These are phyloP conservation scores for Mimachlamys varia DNA, from an alignment of 2,888 invertebrate genomes.

Conservation along the genomic window DNA sequence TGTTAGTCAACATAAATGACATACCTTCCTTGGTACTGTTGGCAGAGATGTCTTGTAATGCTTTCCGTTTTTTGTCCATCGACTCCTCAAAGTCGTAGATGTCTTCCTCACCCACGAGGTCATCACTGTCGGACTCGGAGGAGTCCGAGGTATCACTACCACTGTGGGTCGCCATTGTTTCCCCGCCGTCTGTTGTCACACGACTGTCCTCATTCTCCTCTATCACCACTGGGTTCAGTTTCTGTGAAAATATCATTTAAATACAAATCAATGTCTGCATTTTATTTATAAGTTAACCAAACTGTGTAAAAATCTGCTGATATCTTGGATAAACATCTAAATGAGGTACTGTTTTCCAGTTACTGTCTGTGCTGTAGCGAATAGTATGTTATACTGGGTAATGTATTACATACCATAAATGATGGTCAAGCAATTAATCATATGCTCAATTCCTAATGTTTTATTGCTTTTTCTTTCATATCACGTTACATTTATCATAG, in stretches of 20 bases:
- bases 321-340: too few relatives aligned
- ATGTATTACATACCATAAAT: too few relatives aligned
- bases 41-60: constrained; percentile 41
- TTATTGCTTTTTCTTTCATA: too few relatives aligned
- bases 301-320: too few relatives aligned
- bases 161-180: constrained; percentile 37
- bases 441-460: too few relatives aligned
- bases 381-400: too few relatives aligned
- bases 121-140: constrained; percentile 48
- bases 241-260: constrained; percentile 12
- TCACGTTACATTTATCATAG: too few relatives aligned
- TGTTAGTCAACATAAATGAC: neutral
- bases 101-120: constrained; percentile 54
- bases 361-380: too few relatives aligned
- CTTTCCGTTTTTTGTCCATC: constrained; percentile 72
- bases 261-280: too few relatives aligned
- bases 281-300: too few relatives aligned
- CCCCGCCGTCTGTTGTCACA: constrained; percentile 42
- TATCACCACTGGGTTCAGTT: constrained; percentile 31
- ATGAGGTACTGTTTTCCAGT: too few relatives aligned
- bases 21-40: constrained; percentile 36
- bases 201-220: constrained; percentile 48
- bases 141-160: constrained; percentile 54
- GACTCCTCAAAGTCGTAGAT: constrained; percentile 78
- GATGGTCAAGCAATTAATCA: too few relatives aligned